Percentiles rank a stretch among this genome's conserved stretches.
Conservation (phyloP, 1,140 invertebrate genomes). For the Temnothorax longispinosus region DNA sequence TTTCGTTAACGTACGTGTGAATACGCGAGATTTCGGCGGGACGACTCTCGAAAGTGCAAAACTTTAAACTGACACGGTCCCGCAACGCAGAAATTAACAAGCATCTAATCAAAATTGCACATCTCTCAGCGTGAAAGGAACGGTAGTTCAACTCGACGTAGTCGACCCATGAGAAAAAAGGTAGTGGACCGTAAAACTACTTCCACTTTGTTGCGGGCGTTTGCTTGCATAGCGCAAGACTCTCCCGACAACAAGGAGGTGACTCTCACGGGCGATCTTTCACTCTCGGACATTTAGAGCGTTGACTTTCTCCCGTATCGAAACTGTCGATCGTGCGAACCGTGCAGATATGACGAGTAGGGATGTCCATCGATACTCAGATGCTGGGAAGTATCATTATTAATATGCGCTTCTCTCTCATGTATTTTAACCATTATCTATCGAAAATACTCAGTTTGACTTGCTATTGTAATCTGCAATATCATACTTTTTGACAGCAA, state of each 20-base stretch:
- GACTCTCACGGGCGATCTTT: conserved; percentile 74
- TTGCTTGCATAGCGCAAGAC: conserved; percentile 47
- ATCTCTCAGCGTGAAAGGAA: conserved; percentile 42
- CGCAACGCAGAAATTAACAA: conserved; percentile 29
- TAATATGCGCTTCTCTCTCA: background rate
- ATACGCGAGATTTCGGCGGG: background rate
- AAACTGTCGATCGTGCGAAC: conserved; percentile 72
- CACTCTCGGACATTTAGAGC: conserved; percentile 75
- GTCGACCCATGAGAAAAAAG: conserved; percentile 58
- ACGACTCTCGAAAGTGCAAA: conserved; percentile 6
- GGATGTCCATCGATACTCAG: background rate
- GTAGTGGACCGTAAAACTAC: conserved; percentile 54
- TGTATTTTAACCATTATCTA: conserved; percentile 7
- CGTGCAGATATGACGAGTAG: conserved; percentile 54
- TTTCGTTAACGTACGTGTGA: background rate
- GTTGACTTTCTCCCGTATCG: conserved; percentile 75
- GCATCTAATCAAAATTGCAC: conserved; percentile 38
- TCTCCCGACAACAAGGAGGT: conserved; percentile 51
- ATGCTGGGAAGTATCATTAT: background rate
- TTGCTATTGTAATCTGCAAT: background rate
- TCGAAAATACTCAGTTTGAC: background rate
- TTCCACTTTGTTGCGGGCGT: conserved; percentile 62
- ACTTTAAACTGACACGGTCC: conserved; percentile 21
- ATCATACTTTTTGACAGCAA: background rate
- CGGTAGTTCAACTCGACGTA: conserved; percentile 22